Evolutionary conservation across 2,888 invertebrate genomes (phyloP).

Genomic region (Antheraea yamamai): DNA sequence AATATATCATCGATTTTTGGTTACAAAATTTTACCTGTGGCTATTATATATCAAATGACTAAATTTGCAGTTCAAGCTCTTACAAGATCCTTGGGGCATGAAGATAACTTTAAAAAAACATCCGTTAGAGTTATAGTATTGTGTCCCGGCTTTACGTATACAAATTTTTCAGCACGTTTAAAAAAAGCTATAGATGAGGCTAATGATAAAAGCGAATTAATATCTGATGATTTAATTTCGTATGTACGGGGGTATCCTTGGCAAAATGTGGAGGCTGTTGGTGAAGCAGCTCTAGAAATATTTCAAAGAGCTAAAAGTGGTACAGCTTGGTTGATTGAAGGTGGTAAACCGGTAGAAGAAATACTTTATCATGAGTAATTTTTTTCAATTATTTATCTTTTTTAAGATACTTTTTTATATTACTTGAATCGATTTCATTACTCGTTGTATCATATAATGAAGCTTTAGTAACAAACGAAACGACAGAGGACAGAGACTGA

Average conservation of each 20-base stretch:
- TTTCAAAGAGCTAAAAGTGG: slow-evolving; percentile 71
- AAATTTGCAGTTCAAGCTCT: slow-evolving; percentile 76
- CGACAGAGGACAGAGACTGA: too few species aligned
- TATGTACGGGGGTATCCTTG: slow-evolving; percentile 35
- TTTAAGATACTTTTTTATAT: too few species aligned
- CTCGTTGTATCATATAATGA: too few species aligned
- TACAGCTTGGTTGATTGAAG: slow-evolving; percentile 79
- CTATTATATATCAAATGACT: slow-evolving; percentile 52
- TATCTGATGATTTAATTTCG: slow-evolving; percentile 30
- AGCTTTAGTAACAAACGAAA: too few species aligned
- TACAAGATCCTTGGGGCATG: slow-evolving; percentile 60
- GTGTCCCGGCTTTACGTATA: slow-evolving; percentile 70
- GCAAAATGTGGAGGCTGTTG: slow-evolving; percentile 56
- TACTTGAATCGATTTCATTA: too few species aligned
- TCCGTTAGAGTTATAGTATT: slow-evolving; percentile 43
- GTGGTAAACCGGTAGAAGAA: slow-evolving; percentile 53
- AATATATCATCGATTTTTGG: slow-evolving; percentile 63
- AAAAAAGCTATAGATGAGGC: background rate
- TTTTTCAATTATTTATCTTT: background rate
- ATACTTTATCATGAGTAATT: background rate
- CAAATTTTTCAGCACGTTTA: slow-evolving; percentile 40
- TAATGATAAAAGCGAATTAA: slow-evolving; percentile 27
- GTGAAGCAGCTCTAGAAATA: slow-evolving; percentile 52
- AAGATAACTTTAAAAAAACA: slow-evolving; percentile 57
- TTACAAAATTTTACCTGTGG: slow-evolving; percentile 23